Evolutionary conservation across 1,140 invertebrate genomes (phyloP).

Genomic region (Brevipalpus yothersi): DNA sequence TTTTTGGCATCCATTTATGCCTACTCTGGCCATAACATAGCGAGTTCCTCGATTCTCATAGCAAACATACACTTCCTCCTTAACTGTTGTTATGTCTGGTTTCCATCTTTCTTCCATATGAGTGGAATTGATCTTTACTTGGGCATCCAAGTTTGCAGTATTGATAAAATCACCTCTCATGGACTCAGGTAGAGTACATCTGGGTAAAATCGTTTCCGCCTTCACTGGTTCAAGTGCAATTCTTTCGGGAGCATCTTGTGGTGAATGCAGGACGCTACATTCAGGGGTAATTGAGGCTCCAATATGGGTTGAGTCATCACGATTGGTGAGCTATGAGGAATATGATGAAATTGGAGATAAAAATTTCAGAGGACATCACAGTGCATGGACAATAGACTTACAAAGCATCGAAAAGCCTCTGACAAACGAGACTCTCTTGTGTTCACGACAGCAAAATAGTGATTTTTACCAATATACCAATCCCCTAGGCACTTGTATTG

Average conservation of each 20-base stretch:
- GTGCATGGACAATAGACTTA: conserved; percentile 10
- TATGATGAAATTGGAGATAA: background rate
- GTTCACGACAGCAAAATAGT: conserved; percentile 79
- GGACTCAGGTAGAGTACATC: conserved; percentile 72
- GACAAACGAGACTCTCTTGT: conserved; percentile 78
- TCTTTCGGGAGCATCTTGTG: conserved; percentile 69
- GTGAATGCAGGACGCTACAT: conserved; percentile 69
- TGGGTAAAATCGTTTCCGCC: conserved; percentile 59
- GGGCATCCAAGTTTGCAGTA: conserved; percentile 80
- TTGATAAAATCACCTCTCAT: conserved; percentile 88
- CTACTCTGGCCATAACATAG: conserved; percentile 81
- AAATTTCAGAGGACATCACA: background rate
- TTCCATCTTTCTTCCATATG: conserved; percentile 84
- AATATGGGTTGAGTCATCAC: conserved; percentile 71
- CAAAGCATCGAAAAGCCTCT: conserved; percentile 72
- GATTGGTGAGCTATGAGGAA: conserved; percentile 40
- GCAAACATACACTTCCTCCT: conserved; percentile 80
- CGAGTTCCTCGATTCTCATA: conserved; percentile 38
- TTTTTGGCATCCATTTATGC: conserved; percentile 89
- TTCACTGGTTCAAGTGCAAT: conserved; percentile 45
- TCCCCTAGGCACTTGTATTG: conserved; percentile 80
- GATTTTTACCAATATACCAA: conserved; percentile 85
- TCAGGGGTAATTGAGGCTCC: conserved; percentile 74
- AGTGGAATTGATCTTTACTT: conserved; percentile 78
- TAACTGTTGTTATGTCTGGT: conserved; percentile 62